Percentiles rank a stretch among this genome's conserved stretches.
Evolutionary conservation across 37 sponge, comb jelly and placozoan genomes (phyloP).

Genomic region (Cliona cf. orientalis): DNA sequence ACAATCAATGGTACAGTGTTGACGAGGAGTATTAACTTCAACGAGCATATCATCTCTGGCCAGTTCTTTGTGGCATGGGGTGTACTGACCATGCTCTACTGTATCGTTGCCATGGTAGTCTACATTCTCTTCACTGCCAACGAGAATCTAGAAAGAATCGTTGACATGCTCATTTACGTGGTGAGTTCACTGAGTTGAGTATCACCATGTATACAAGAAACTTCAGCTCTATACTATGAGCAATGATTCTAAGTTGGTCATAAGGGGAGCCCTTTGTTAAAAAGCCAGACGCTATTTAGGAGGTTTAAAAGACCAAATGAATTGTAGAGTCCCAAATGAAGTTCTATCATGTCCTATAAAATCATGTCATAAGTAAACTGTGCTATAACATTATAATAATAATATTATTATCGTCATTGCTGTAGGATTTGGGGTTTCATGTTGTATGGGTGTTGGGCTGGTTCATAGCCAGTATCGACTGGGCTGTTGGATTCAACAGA

Average conservation of each 20-base stretch:
- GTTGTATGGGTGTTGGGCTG: conserved; percentile 65
- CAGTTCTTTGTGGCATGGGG: conserved; percentile 82
- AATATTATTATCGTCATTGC: neutral
- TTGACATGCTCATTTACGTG: conserved; percentile 33
- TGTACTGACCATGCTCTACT: conserved; percentile 71
- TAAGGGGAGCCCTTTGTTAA: no score
- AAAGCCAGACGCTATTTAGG: no score
- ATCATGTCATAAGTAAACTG: no score
- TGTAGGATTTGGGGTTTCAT: conserved; percentile 65
- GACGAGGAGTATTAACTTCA: neutral
- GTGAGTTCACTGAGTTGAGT: conserved; percentile 22
- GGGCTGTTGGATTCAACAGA: conserved; percentile 51
- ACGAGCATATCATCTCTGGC: neutral
- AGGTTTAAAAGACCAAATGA: no score
- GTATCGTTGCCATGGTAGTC: conserved; percentile 71
- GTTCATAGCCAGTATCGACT: conserved; percentile 69
- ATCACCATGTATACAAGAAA: neutral
- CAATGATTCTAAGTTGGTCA: no score
- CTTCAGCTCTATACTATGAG: neutral
- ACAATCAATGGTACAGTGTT: neutral
- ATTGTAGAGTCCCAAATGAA: no score
- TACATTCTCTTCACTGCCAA: conserved; percentile 79
- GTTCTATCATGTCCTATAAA: no score
- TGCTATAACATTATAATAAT: neutral
- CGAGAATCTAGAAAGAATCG: conserved; percentile 18